Base-by-base conservation (phyloP, 2,888 invertebrate genomes). In the Galerucella pusilla region DNA sequence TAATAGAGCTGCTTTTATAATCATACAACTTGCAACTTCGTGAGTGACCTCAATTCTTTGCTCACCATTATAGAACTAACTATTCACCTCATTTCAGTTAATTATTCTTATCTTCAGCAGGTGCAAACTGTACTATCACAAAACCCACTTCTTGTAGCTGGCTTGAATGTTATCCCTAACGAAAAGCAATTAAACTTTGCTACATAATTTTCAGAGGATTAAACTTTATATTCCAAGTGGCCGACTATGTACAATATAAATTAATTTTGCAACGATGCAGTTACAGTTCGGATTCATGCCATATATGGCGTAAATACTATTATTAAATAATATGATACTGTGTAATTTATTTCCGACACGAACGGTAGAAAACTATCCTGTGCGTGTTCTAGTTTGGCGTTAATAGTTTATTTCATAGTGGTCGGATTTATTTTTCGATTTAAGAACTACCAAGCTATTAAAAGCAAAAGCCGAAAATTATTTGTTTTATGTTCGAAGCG, bases 211-310 rank as follows among this genome's bases (percentile, higher is more conserved):
- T 42, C 63, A 63, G 42, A 63, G 35, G 63, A 63, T 63, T 63
- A 63, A 35, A 63, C 9, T 42, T 35, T 63, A 35, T 35, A 35
- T 42, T 63, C 42, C 10, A 42, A 63, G 63, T 63, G 63, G 35
- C 16, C 60, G 60, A 60, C 59, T 14, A 25, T 45, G 49, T 42
- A 49, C 46, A 60, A 35, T 45, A 60, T 25, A 64, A 71, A 71
- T 71, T 71, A 63, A 59, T 69, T 59, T 60, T 67, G 67, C 52
- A 67, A 67, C 54, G 28, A 67, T 67, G 67, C 67, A 67, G 67
- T 16, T 67, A 52, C 25, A 49, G 35, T 16, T 67, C 54, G 67
- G 52, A 67, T 67, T 28, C 67, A n/a, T 46, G 67, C 67, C 67
- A 49, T 67, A 52, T 20, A 67, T 49, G 28, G 54, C 52, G 67